Evolutionary conservation across 2,888 invertebrate species (phyloP).

Genomic region (Neocrepidodera transversa): DNA sequence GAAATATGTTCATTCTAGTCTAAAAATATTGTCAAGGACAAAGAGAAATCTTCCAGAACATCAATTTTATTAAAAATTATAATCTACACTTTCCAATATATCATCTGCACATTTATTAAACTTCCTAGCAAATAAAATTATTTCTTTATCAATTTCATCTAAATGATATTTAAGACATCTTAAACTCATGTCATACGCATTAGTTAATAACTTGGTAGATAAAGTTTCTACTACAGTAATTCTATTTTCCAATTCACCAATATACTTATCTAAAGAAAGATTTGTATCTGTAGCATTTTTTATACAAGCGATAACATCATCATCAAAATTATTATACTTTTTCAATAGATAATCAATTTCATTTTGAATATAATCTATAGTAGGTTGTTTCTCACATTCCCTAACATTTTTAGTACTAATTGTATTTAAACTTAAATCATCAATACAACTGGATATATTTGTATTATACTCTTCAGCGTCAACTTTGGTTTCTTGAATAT

Average conservation of each 20-base stretch:
- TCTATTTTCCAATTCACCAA: not conserved
- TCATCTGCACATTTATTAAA: conserved; percentile 2
- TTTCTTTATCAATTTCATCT: not conserved
- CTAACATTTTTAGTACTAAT: not conserved
- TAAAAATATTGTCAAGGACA: too few species aligned
- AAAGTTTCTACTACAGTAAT: not conserved
- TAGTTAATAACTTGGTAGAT: not conserved
- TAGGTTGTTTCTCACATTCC: not conserved
- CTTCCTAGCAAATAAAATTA: conserved; percentile 3
- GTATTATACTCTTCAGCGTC: conserved; percentile 3
- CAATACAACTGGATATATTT: not conserved
- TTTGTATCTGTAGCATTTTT: not conserved
- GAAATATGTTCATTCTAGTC: too few species aligned
- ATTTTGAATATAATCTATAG: not conserved
- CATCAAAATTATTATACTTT: not conserved
- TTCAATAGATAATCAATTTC: not conserved
- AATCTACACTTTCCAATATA: too few species aligned
- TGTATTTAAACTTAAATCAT: not conserved
- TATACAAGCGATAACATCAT: not conserved
- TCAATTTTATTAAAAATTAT: too few species aligned
- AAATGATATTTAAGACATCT: not conserved
- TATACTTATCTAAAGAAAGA: not conserved
- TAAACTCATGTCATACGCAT: not conserved
- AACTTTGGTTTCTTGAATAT: conserved; percentile 9
- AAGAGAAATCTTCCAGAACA: too few species aligned